These are phyloP conservation scores for Euwallacea similis DNA, from an alignment of 1,140 invertebrate species.

Conservation along the genomic window DNA sequence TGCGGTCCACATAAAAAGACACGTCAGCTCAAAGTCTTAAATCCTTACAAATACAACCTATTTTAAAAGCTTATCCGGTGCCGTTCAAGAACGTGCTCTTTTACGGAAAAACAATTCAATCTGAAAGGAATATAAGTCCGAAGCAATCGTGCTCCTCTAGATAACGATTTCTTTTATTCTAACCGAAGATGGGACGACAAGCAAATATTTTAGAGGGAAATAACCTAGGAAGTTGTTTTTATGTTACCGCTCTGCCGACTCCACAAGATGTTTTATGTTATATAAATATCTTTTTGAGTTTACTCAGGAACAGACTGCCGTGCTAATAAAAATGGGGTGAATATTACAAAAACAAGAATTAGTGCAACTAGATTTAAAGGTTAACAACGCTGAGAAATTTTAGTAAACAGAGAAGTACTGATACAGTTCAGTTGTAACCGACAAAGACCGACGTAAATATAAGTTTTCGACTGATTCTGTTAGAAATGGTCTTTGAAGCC, in stretches of 20 bases:
- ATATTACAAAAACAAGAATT: too few species aligned
- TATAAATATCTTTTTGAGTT: not conserved
- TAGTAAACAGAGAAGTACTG: too few species aligned
- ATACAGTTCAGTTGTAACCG: too few species aligned
- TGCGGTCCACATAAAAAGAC: constrained; percentile 14
- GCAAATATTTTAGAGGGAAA: constrained; percentile 7
- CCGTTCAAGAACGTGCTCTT: constrained; percentile 18
- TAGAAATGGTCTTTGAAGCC: too few species aligned
- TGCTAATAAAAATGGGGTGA: too few species aligned
- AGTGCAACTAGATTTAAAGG: too few species aligned
- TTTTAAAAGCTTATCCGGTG: constrained; percentile 27
- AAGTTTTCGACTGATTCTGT: too few species aligned
- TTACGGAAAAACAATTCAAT: constrained; percentile 28
- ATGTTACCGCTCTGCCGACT: not conserved
- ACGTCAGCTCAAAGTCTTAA: constrained; percentile 21
- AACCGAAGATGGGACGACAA: constrained; percentile 8
- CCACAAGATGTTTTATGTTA: not conserved
- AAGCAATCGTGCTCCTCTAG: constrained; percentile 16
- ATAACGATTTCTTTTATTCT: constrained; percentile 15
- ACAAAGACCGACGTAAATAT: too few species aligned
- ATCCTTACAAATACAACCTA: constrained; percentile 30
- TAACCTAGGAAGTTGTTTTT: constrained; percentile 7
- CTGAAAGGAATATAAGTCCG: constrained; percentile 23
- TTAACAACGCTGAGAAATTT: too few species aligned
- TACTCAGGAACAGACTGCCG: too few species aligned